These are phyloP conservation scores for Pedicia rivosa DNA, from an alignment of 2,888 invertebrate species.

Conservation along the genomic window DNA sequence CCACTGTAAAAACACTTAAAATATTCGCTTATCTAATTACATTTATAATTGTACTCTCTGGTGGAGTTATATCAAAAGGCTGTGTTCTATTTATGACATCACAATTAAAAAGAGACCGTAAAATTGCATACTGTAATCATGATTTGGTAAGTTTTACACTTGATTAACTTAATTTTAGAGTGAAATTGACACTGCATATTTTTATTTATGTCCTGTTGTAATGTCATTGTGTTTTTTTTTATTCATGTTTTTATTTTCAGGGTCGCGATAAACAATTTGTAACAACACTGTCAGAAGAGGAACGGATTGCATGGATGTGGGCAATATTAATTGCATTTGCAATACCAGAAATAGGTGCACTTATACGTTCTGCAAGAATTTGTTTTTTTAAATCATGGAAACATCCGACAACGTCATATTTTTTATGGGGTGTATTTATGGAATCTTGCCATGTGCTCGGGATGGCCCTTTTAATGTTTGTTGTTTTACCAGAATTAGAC, in stretches of 20 bases:
- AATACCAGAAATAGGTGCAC: slow-evolving; percentile 74
- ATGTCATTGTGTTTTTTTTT: too few relatives aligned
- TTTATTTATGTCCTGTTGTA: too few relatives aligned
- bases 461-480: slow-evolving; percentile 69
- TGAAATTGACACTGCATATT: not conserved
- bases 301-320: slow-evolving; percentile 89
- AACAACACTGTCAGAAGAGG: slow-evolving; percentile 65
- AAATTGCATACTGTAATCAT: slow-evolving; percentile 66
- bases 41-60: slow-evolving; percentile 67
- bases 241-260: slow-evolving; percentile 32
- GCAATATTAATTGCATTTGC: slow-evolving; percentile 73
- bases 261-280: slow-evolving; percentile 72
- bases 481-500: slow-evolving; percentile 80
- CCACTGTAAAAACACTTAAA: slow-evolving; percentile 71
- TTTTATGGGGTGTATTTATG: slow-evolving; percentile 49
- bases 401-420: slow-evolving; percentile 38
- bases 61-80: slow-evolving; percentile 78
- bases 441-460: slow-evolving; percentile 85
- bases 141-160: slow-evolving; percentile 48
- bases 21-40: slow-evolving; percentile 71
- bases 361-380: slow-evolving; percentile 71
- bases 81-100: slow-evolving; percentile 85
- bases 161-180: not conserved
- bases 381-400: slow-evolving; percentile 82
- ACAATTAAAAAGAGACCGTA: slow-evolving; percentile 61